Percentiles rank a stretch among this genome's conserved stretches.
Evolutionary conservation across 2,797 vertebrate genomes (phyloP).

Genomic region (Gambusia yucatana): DNA sequence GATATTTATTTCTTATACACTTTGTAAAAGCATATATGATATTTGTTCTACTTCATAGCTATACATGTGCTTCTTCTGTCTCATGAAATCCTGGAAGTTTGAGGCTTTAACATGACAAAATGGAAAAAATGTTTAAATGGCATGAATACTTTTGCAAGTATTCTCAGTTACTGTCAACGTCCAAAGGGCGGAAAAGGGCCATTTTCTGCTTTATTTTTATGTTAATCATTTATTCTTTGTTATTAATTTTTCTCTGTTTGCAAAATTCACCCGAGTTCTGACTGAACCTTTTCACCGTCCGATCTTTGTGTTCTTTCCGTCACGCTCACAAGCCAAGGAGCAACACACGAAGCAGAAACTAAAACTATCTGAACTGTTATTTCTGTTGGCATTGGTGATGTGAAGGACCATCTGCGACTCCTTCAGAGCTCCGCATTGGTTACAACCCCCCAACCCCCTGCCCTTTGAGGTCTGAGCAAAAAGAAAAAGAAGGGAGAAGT

Average conservation of each 20-base stretch:
- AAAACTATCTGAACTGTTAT: constrained; percentile 4
- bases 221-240: not conserved
- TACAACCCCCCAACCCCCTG: constrained; percentile 12
- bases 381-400: constrained; percentile 11
- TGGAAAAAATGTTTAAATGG: not conserved
- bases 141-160: not conserved
- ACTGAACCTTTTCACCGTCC: constrained; percentile 19
- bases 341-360: not conserved
- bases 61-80: not conserved
- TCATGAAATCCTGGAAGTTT: not conserved
- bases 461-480: constrained; percentile 21
- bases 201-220: not conserved
- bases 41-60: not conserved
- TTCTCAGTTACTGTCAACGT: not conserved
- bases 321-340: not conserved
- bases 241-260: not conserved
- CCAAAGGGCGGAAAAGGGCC: fast-evolving
- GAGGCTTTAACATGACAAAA: not conserved
- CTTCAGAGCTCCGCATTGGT: constrained; percentile 44
- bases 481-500: not conserved
- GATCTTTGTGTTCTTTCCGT: constrained; percentile 6
- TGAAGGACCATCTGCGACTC: constrained; percentile 29
- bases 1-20: not conserved
- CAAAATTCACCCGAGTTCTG: not conserved
- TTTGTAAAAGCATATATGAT: not conserved